A percentile compares a stretch with the other conserved stretches of the same genome.
phyloP scores from a whole-genome alignment of 2,888 invertebrate species.

The Rambutsinella grinnellia region DNA sequence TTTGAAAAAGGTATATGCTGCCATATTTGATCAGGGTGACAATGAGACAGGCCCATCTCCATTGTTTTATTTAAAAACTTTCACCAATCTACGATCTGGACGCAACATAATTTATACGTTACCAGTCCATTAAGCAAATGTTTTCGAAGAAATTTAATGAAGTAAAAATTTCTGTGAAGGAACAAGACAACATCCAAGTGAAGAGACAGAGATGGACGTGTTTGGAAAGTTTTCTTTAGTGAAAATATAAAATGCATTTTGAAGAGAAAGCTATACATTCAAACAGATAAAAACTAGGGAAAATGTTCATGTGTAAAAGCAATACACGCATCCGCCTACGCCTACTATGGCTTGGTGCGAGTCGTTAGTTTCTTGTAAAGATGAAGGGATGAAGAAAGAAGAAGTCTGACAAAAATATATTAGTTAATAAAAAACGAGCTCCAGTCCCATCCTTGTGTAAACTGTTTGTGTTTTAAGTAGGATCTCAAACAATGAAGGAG shows the following conservation, averaged over 20 bases:
- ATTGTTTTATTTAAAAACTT: too few species aligned
- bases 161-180: slow-evolving; percentile 40
- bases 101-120: too few species aligned
- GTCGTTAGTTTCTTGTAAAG: slow-evolving; percentile 15
- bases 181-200: slow-evolving; percentile 19
- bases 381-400: slow-evolving; percentile 21
- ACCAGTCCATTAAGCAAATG: too few species aligned
- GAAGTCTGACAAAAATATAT: slow-evolving; percentile 41
- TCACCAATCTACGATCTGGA: too few species aligned
- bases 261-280: too few species aligned
- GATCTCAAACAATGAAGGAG: background rate
- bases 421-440: background rate
- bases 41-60: too few species aligned
- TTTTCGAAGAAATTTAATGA: slow-evolving; percentile 46
- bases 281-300: background rate
- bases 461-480: background rate
- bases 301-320: slow-evolving; percentile 47
- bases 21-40: too few species aligned
- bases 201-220: slow-evolving; percentile 4
- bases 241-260: too few species aligned
- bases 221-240: too few species aligned
- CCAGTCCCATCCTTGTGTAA: too few species aligned
- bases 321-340: slow-evolving; percentile 25
- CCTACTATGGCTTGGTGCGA: too few species aligned
- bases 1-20: too few species aligned